Conservation (phyloP, 2,888 invertebrate genomes). For the Sussaba pulchella region DNA sequence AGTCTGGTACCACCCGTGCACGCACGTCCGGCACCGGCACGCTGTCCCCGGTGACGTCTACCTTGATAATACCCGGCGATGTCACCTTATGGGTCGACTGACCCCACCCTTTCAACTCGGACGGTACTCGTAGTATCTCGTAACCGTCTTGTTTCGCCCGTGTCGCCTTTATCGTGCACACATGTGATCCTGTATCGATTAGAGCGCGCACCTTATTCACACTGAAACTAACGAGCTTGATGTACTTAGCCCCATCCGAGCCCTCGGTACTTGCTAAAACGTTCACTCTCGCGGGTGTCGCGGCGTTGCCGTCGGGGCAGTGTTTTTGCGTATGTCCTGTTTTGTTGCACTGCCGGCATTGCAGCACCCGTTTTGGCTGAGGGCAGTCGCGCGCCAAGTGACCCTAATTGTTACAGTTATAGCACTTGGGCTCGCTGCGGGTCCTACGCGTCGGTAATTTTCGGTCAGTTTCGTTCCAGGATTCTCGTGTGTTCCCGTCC, state of each 20-base stretch:
- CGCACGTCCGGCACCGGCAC: background rate
- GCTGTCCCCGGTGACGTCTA: background rate
- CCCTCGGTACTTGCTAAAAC: background rate
- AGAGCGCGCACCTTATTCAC: no score
- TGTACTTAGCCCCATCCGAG: no score
- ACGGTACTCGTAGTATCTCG: no score
- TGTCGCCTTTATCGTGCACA: no score
- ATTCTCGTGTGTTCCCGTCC: background rate
- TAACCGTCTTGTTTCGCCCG: no score
- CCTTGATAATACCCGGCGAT: background rate
- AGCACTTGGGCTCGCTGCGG: conserved; percentile 4
- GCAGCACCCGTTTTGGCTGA: background rate
- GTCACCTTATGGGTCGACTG: no score
- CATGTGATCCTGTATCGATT: no score
- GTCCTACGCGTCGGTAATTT: background rate
- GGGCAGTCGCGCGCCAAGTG: conserved; percentile 30
- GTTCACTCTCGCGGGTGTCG: background rate
- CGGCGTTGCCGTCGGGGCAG: background rate
- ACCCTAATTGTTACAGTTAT: conserved; percentile 32
- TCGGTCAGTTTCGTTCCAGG: no score
- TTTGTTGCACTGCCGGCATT: conserved; percentile 14
- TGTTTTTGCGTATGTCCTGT: conserved; percentile 38
- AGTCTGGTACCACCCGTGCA: background rate
- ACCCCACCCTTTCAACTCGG: no score
- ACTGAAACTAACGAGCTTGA: no score